phyloP scores from a whole-genome alignment of 1,140 invertebrate species.

The Venustaconcha ellipsiformis region DNA sequence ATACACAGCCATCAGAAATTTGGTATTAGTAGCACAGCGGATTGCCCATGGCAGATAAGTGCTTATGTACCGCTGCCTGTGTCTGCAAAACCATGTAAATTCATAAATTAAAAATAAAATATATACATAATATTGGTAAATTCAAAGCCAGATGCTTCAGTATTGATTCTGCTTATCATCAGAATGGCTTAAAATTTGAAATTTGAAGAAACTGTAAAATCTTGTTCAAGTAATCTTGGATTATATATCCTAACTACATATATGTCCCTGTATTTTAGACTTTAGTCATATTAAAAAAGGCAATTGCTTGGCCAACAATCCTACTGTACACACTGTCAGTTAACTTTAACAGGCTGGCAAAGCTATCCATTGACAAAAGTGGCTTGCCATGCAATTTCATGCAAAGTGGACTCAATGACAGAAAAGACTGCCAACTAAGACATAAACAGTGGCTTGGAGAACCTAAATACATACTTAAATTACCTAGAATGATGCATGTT shows the following conservation, averaged over 20 bases:
- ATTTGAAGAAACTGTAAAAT: neutral
- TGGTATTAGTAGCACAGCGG: slow-evolving; percentile 80
- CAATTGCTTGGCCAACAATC: no score
- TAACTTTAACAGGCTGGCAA: no score
- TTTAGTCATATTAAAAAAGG: neutral
- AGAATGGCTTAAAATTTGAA: neutral
- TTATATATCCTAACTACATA: no score
- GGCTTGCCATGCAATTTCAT: no score
- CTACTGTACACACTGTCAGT: no score
- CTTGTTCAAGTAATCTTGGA: neutral
- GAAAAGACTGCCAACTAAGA: no score
- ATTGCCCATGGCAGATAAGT: slow-evolving; percentile 91
- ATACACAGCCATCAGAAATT: slow-evolving; percentile 86
- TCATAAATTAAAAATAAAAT: slow-evolving; percentile 21
- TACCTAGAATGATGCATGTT: no score
- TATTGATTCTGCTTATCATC: neutral
- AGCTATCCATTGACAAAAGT: no score
- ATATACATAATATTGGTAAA: neutral
- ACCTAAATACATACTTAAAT: no score
- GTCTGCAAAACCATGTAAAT: slow-evolving; percentile 72
- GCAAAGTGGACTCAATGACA: no score
- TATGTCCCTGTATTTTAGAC: neutral
- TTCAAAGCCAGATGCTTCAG: neutral
- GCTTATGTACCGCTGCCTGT: slow-evolving; percentile 82
- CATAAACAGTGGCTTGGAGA: no score